phyloP scores from a whole-genome alignment of 2,797 vertebrate genomes.

The Macropodus opercularis region DNA sequence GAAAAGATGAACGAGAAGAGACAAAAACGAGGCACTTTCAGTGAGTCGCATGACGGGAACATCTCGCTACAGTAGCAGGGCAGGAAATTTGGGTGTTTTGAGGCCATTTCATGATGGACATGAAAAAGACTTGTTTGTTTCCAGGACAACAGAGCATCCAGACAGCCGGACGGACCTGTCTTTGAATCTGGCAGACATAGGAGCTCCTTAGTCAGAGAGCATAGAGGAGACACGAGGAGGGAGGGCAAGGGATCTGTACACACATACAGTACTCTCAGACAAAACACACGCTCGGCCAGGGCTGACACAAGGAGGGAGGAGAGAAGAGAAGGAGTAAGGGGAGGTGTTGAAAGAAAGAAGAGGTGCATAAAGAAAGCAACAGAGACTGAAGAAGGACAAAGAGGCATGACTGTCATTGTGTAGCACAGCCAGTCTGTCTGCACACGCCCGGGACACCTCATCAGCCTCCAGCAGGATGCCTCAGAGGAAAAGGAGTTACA shows the following conservation, averaged over 20 bases:
- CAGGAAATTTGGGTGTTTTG: conserved; percentile 12
- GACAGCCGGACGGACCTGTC: conserved; percentile 49
- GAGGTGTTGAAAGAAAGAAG: conserved; percentile 33
- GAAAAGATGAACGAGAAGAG: no score
- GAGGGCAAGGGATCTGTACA: conserved; percentile 41
- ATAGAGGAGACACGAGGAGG: conserved; percentile 40
- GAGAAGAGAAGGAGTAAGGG: conserved; percentile 31
- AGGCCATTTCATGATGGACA: conserved; percentile 19
- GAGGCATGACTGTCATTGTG: conserved; percentile 15
- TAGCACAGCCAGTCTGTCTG: conserved; percentile 14
- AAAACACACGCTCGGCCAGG: conserved; percentile 47
- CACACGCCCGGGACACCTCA: conserved; percentile 29
- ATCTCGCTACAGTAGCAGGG: background rate
- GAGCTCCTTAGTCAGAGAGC: conserved; percentile 59
- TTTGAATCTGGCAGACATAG: conserved; percentile 55
- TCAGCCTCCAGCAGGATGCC: conserved; percentile 69
- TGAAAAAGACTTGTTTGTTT: conserved; percentile 49
- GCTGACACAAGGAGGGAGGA: conserved; percentile 54
- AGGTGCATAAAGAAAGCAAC: conserved; percentile 12
- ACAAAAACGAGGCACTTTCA: no score
- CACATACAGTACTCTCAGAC: conserved; percentile 51
- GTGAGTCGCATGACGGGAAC: conserved; percentile 8
- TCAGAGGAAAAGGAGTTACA: conserved; percentile 82
- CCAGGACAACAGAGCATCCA: conserved; percentile 43
- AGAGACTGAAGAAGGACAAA: conserved; percentile 6